Conservation (phyloP, 2,113 vertebrate species). For the Bombycilla garrulus region DNA sequence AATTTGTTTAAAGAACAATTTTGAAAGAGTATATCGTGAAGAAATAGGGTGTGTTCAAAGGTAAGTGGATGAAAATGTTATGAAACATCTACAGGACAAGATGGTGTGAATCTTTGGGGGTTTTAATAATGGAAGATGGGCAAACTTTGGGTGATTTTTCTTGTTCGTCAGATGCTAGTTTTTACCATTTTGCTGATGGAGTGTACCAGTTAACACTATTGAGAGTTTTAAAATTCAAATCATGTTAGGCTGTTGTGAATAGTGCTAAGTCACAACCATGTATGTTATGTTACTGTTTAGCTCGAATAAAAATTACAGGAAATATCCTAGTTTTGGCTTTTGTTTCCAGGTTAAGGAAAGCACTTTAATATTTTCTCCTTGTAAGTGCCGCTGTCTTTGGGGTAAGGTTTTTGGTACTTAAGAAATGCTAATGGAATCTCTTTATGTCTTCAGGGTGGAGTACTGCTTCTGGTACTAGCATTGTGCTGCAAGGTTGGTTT, state of each 20-base stretch:
- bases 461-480: constrained; percentile 88
- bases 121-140: neutral
- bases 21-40: neutral
- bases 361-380: neutral
- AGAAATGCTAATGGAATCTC: neutral
- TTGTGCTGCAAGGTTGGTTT: constrained; percentile 94
- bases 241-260: neutral
- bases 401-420: neutral
- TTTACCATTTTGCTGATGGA: neutral
- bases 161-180: neutral
- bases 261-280: neutral
- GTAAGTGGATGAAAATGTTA: neutral
- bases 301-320: neutral
- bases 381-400: neutral
- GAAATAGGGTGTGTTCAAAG: neutral
- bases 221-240: neutral
- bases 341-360: neutral
- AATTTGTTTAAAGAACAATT: neutral
- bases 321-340: neutral
- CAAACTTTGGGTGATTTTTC: neutral
- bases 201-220: neutral
- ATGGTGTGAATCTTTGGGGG: neutral
- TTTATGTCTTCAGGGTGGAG: constrained; percentile 84
- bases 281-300: neutral
- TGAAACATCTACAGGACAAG: neutral